These are phyloP conservation scores for Cheilosia grossa DNA, from an alignment of 2,888 invertebrate species.

Conservation along the genomic window DNA sequence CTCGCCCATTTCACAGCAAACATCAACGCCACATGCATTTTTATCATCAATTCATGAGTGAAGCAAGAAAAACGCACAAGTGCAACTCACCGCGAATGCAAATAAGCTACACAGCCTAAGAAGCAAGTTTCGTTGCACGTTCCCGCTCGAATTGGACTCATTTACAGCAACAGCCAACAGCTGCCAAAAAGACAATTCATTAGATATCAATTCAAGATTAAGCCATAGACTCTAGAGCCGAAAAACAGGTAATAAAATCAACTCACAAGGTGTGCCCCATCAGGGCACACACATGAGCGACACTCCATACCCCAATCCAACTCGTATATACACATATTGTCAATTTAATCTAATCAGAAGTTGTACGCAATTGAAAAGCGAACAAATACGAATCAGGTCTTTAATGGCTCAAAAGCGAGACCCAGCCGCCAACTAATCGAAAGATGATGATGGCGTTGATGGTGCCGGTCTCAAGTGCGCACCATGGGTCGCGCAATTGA, in stretches of 20 bases:
- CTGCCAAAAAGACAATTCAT: slow-evolving; percentile 65
- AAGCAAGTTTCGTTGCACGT: background rate
- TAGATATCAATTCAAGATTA: slow-evolving; percentile 67
- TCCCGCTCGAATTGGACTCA: slow-evolving; percentile 43
- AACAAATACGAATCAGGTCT: slow-evolving; percentile 46
- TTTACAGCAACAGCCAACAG: slow-evolving; percentile 50
- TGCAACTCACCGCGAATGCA: slow-evolving; percentile 40
- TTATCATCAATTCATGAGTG: slow-evolving; percentile 33
- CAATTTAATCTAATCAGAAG: slow-evolving; percentile 68
- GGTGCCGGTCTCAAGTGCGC: slow-evolving; percentile 58
- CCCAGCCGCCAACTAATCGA: slow-evolving; percentile 49
- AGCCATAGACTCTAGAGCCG: slow-evolving; percentile 16
- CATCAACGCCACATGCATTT: slow-evolving; percentile 34
- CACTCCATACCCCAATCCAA: slow-evolving; percentile 1
- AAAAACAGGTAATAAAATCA: slow-evolving; percentile 42
- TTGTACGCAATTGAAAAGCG: slow-evolving; percentile 39
- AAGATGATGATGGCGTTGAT: slow-evolving; percentile 56
- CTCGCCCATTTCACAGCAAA: slow-evolving; percentile 50
- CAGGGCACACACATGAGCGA: no score
- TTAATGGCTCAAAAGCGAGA: slow-evolving; percentile 43
- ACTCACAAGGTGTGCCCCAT: slow-evolving; percentile 47
- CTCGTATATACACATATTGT: slow-evolving; percentile 54
- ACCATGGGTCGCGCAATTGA: slow-evolving; percentile 45
- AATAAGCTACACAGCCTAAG: slow-evolving; percentile 19
- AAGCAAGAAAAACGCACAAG: slow-evolving; percentile 19